A percentile compares a stretch with the other conserved stretches of the same genome.
Evolutionary conservation across 2,888 invertebrate genomes (phyloP).

Genomic region (Caenorhabditis sp.): DNA sequence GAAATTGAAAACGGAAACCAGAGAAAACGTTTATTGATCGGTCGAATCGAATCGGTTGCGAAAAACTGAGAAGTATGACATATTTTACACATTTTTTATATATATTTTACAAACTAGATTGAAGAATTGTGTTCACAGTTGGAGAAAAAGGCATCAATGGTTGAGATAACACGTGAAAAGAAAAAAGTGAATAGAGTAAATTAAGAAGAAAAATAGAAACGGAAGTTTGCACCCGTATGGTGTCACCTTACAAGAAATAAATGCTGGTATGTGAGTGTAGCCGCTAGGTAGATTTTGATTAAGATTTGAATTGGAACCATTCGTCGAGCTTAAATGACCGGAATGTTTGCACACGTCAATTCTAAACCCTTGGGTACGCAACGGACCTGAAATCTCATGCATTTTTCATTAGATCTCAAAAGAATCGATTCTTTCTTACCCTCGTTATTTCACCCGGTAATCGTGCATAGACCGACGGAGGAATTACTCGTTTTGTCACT

Average conservation of each 20-base stretch:
- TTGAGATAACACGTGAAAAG: too few species aligned
- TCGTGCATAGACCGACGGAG: constrained; percentile 9
- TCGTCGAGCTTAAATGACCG: too few species aligned
- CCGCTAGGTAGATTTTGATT: too few species aligned
- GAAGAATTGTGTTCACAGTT: too few species aligned
- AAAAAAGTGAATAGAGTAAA: not conserved
- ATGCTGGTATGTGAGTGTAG: not conserved
- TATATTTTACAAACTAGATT: too few species aligned
- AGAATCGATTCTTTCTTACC: constrained; percentile 11
- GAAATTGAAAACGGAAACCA: not conserved
- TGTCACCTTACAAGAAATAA: constrained; percentile 25
- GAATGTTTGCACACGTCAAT: constrained; percentile 10
- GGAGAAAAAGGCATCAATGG: too few species aligned
- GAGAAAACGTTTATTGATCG: too few species aligned
- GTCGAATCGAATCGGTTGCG: too few species aligned
- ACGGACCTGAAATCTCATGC: not conserved
- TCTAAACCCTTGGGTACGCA: not conserved
- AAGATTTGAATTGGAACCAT: too few species aligned
- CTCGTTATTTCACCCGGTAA: constrained; percentile 45
- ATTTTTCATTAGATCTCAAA: not conserved
- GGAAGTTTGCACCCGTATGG: constrained; percentile 12
- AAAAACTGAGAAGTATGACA: too few species aligned
- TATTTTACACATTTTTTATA: too few species aligned
- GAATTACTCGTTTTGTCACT: constrained; percentile 6
- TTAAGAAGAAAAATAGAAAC: not conserved